phyloP scores from a whole-genome alignment of 2,797 vertebrate species.

The Paratrypauchen microcephalus region DNA sequence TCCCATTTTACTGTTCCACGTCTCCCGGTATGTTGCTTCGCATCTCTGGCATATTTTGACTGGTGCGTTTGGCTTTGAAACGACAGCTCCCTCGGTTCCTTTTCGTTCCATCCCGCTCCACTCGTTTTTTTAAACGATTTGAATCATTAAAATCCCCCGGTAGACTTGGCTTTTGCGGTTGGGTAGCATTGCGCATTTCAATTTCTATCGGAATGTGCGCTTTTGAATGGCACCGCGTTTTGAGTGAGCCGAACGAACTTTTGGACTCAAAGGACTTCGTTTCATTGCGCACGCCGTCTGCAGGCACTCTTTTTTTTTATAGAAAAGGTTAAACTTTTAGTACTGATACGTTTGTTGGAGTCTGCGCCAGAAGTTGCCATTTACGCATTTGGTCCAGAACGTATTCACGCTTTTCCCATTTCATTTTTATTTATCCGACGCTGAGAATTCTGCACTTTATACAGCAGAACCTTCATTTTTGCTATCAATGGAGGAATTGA shows the following conservation, averaged over 20 bases:
- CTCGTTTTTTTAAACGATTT: conserved; percentile 64
- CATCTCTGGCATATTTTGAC: conserved; percentile 53
- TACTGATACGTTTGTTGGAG: background rate
- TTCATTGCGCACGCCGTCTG: background rate
- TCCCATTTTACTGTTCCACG: background rate
- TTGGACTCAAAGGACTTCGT: conserved; percentile 26
- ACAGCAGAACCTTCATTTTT: too few species aligned
- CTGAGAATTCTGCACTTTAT: too few species aligned
- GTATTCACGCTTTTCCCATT: too few species aligned
- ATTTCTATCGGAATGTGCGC: background rate
- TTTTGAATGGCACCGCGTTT: background rate
- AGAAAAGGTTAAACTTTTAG: background rate
- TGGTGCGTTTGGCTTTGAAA: conserved; percentile 20
- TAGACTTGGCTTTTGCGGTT: conserved; percentile 2
- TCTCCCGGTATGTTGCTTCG: background rate
- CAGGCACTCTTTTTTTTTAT: background rate
- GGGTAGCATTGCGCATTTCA: conserved; percentile 1
- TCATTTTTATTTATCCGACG: too few species aligned
- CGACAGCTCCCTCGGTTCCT: conserved; percentile 49
- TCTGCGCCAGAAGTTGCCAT: background rate
- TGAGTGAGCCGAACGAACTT: conserved; percentile 27
- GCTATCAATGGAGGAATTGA: too few species aligned
- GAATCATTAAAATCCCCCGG: background rate
- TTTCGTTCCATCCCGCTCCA: conserved; percentile 64
- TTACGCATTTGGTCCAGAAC: too few species aligned